phyloP scores from a whole-genome alignment of 1,140 invertebrate genomes.

The Heliconius melpomene region DNA sequence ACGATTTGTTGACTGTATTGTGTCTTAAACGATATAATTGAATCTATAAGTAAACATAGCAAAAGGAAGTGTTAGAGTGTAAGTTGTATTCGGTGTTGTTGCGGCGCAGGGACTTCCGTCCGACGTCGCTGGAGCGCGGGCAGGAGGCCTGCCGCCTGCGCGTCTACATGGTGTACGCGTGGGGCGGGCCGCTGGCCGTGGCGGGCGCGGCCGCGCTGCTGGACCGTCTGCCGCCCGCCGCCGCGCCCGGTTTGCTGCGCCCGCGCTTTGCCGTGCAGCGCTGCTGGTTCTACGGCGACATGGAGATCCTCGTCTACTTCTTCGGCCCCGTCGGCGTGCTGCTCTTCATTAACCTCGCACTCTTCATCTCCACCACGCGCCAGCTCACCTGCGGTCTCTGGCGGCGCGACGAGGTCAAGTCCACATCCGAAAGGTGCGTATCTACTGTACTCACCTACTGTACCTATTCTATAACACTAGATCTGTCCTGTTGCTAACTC shows the following conservation, averaged over 20 bases:
- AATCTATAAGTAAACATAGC: no score
- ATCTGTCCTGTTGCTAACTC: no score
- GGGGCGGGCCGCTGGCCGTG: constrained; percentile 89
- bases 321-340: constrained; percentile 90
- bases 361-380: constrained; percentile 90
- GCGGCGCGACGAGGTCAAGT: constrained; percentile 93
- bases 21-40: no score
- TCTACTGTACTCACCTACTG: not conserved
- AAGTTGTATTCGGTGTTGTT: not conserved
- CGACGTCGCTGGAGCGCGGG: constrained; percentile 90
- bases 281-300: constrained; percentile 91
- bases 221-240: constrained; percentile 84
- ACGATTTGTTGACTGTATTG: no score
- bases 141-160: constrained; percentile 89
- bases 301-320: constrained; percentile 90
- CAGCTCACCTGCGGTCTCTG: constrained; percentile 93
- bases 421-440: constrained; percentile 88
- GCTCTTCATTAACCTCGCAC: constrained; percentile 87
- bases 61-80: not conserved
- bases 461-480: not conserved
- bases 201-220: constrained; percentile 86
- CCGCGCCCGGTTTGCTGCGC: constrained; percentile 83
- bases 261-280: constrained; percentile 88
- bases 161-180: constrained; percentile 90
- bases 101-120: constrained; percentile 88